Evolutionary conservation across 2,888 invertebrate species (phyloP).

Genomic region (Lepidocyrtoides sp.): DNA sequence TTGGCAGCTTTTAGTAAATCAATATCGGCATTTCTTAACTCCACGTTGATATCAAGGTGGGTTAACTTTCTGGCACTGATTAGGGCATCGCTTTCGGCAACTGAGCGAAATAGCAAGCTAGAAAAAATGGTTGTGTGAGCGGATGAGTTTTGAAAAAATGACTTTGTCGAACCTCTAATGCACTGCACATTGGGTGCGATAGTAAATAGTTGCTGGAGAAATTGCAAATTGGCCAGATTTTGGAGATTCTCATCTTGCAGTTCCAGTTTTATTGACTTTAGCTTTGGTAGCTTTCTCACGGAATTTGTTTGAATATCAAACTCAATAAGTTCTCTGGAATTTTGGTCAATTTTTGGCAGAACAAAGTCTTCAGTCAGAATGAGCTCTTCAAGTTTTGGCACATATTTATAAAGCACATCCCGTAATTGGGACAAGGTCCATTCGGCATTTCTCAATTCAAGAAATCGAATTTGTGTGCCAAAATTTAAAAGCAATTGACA

Average conservation of each 20-base stretch:
- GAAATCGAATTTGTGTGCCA: slow-evolving; percentile 54
- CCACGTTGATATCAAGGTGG: slow-evolving; percentile 66
- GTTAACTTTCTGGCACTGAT: background rate
- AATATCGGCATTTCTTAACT: slow-evolving; percentile 71
- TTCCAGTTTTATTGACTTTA: slow-evolving; percentile 61
- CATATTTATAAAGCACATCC: slow-evolving; percentile 48
- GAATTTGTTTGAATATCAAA: slow-evolving; percentile 30
- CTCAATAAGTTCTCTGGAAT: slow-evolving; percentile 34
- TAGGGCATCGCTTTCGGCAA: slow-evolving; percentile 38
- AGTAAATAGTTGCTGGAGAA: slow-evolving; percentile 65
- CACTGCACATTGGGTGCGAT: slow-evolving; percentile 70
- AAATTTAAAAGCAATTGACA: slow-evolving; percentile 42
- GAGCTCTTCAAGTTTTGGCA: slow-evolving; percentile 69
- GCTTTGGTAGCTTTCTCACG: slow-evolving; percentile 8
- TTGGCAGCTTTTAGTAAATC: slow-evolving; percentile 61
- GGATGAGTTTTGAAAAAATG: slow-evolving; percentile 44
- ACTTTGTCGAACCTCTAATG: slow-evolving; percentile 52
- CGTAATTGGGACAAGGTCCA: slow-evolving; percentile 64
- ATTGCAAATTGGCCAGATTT: slow-evolving; percentile 68
- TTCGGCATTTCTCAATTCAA: slow-evolving; percentile 65
- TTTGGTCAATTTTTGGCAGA: slow-evolving; percentile 61
- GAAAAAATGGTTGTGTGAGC: slow-evolving; percentile 74
- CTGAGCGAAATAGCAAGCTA: slow-evolving; percentile 64
- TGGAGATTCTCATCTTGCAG: slow-evolving; percentile 69
- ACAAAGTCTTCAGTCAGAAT: slow-evolving; percentile 68